Percentiles rank a stretch among this genome's conserved stretches.
phyloP scores from a whole-genome alignment of 2,888 invertebrate genomes.

The Cybosia mesomella region DNA sequence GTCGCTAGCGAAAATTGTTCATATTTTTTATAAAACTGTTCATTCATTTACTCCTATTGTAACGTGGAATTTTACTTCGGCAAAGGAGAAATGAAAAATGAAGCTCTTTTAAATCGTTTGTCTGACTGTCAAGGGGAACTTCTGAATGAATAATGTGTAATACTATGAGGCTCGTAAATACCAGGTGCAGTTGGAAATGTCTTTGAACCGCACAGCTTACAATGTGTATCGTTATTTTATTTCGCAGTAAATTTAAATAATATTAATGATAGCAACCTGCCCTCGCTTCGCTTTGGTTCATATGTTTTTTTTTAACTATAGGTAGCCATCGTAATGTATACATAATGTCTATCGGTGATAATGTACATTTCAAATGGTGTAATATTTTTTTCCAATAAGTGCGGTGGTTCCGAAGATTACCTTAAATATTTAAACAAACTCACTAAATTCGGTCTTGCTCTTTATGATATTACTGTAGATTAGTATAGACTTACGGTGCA shows the following conservation, averaged over 20 bases:
- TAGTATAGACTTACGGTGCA: no score
- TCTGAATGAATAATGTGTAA: constrained; percentile 23
- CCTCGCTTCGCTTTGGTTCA: no score
- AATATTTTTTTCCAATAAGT: no score
- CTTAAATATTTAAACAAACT: no score
- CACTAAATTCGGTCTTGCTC: no score
- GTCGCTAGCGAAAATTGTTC: constrained; percentile 29
- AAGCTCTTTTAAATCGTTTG: constrained; percentile 21
- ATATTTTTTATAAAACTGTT: constrained; percentile 52
- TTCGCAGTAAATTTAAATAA: background rate
- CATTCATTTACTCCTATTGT: constrained; percentile 36
- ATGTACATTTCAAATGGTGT: no score
- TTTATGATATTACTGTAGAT: no score
- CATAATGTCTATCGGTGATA: no score
- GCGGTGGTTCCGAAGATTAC: no score
- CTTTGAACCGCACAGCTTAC: constrained; percentile 14
- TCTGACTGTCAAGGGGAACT: constrained; percentile 24
- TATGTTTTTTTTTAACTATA: no score
- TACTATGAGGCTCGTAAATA: constrained; percentile 9
- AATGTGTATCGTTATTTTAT: constrained; percentile 7
- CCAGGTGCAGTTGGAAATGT: constrained; percentile 13
- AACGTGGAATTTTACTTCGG: constrained; percentile 29
- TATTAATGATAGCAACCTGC: background rate
- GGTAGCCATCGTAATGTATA: no score
- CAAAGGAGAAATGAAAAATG: constrained; percentile 29